Evolutionary conservation across 2,113 vertebrate species (phyloP).

Genomic region (Myiagra hebetior): DNA sequence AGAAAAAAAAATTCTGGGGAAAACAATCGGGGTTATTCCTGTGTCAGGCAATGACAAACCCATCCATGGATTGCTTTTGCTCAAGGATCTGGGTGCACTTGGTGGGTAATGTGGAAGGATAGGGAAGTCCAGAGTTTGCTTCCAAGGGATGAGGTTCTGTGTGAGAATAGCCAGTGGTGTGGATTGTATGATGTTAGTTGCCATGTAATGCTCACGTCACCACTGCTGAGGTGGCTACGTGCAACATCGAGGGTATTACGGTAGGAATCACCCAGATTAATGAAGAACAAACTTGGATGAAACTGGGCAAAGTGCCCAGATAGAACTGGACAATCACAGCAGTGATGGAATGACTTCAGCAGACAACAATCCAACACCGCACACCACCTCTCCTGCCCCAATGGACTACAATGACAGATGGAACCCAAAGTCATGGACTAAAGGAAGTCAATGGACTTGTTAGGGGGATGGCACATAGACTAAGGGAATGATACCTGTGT

Average conservation of each 20-base stretch:
- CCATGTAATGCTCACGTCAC: not conserved
- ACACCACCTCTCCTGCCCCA: not conserved
- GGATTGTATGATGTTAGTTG: not conserved
- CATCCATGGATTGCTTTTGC: not conserved
- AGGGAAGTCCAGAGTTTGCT: not conserved
- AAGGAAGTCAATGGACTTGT: not conserved
- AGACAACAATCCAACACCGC: not conserved
- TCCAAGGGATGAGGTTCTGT: not conserved
- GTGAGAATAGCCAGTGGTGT: not conserved
- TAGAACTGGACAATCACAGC: not conserved
- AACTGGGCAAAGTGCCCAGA: not conserved
- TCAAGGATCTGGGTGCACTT: not conserved
- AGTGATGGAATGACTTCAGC: not conserved
- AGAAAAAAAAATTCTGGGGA: not conserved
- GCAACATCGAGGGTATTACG: not conserved
- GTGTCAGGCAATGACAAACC: not conserved
- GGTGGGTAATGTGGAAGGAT: not conserved
- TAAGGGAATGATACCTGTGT: not conserved
- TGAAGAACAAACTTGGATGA: not conserved
- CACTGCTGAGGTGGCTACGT: not conserved
- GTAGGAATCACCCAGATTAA: not conserved
- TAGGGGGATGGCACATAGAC: not conserved
- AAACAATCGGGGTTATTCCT: not conserved
- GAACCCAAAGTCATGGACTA: not conserved
- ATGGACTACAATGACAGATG: not conserved